Base-by-base conservation (phyloP, 2,113 vertebrate species). In the Hypocryptadius cinnamomeus region DNA sequence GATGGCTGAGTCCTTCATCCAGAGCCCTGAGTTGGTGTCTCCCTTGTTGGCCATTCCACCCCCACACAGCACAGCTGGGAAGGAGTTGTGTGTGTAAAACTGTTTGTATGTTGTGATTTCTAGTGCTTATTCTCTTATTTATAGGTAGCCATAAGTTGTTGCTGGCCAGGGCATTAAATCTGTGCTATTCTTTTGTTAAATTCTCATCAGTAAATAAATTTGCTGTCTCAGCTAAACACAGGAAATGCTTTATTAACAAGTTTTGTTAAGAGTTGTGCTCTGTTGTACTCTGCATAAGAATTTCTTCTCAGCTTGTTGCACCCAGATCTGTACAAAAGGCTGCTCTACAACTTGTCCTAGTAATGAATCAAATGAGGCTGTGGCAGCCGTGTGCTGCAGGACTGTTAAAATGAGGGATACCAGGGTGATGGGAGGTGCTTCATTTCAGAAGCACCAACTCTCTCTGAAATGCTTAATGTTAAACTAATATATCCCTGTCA, bases 401-500 rank as follows among this genome's bases (percentile, higher is more conserved):
- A 7, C 57, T 60, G 59, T 40, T 76, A 6, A 44, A 16, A 64
- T 22, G 59, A 79, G 40, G 20, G 51, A 48, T 39, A 7, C 50
- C 7, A 17, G 44, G 78, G 74, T 6, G 33, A 23, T 79, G 47
- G 8, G 35, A 84, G 59, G 40, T 33, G 65, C 83, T 87, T 88
- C 23, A 1, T 78, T 88, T 74, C 37, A 27, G 64, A 79, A 85
- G 51, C 66, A 30, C 80, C 69, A 40, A 70, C 74, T 72, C 42
- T 76, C 13, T 59, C 40, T 84, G 33, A 74, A 59, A 64, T 50
- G 42, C 90, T 84, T 76, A 37, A 68, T 68, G 54, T 79, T 91
- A 68, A 69, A 72, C 76, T 94, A 86, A 94, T 85, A 59, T 22
- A 79, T 84, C 87, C 89, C 94, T 85, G 94, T 96, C 92, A 91